These are phyloP conservation scores for Actias luna DNA, from an alignment of 2,888 invertebrate genomes.

Conservation along the genomic window DNA sequence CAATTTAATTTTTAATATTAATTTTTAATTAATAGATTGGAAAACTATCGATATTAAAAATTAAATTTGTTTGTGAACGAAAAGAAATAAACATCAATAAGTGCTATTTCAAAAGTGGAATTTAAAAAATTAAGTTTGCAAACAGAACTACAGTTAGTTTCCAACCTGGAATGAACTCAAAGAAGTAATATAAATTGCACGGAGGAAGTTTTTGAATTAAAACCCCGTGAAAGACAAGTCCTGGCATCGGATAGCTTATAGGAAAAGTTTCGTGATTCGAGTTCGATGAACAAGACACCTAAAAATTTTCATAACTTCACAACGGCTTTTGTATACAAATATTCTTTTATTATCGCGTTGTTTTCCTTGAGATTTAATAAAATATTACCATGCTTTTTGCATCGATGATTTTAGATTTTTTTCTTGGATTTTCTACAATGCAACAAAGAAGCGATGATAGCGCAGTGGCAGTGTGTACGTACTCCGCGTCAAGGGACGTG, in stretches of 20 bases:
- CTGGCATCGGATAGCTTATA: conserved; percentile 49
- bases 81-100: neutral
- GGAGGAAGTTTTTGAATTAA: conserved; percentile 53
- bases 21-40: too few species aligned
- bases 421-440: too few species aligned
- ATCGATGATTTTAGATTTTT: too few species aligned
- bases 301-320: neutral
- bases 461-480: too few species aligned
- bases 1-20: too few species aligned
- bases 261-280: conserved; percentile 49
- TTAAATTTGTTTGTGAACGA: too few species aligned
- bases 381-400: too few species aligned
- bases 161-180: neutral
- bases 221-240: conserved; percentile 38
- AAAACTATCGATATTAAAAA: neutral
- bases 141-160: conserved; percentile 13
- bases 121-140: neutral
- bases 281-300: neutral
- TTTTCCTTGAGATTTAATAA: too few species aligned
- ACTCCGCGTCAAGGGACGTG: too few species aligned
- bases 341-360: neutral
- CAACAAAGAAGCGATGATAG: too few species aligned
- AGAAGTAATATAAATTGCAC: conserved; percentile 44
- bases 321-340: conserved; percentile 23
- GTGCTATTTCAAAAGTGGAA: neutral